Conservation (phyloP, 2,888 invertebrate species). For the Perizoma flavofasciatum region DNA sequence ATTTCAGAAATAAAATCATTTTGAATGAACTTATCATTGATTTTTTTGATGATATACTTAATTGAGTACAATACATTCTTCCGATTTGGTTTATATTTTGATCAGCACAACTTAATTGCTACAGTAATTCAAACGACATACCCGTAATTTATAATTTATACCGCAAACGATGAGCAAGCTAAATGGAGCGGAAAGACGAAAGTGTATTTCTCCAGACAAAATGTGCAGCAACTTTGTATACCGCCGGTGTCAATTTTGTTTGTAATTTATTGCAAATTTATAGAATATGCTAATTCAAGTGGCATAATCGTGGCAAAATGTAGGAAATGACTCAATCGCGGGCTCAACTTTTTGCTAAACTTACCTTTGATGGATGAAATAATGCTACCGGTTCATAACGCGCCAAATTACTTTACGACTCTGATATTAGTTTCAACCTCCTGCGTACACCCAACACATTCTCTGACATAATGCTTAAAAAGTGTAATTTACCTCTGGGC, state of each 20-base stretch:
- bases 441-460: not conserved
- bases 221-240: constrained; percentile 5
- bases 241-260: not conserved
- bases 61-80: too few relatives aligned
- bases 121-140: constrained; percentile 9
- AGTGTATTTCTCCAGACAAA: constrained; percentile 20
- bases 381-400: constrained; percentile 12
- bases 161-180: constrained; percentile 21
- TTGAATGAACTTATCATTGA: too few relatives aligned
- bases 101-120: not conserved
- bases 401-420: not conserved
- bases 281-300: constrained; percentile 16
- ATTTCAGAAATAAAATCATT: too few relatives aligned
- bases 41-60: too few relatives aligned
- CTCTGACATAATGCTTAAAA: too few relatives aligned
- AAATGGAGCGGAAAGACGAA: constrained; percentile 33
- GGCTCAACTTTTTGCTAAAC: constrained; percentile 14
- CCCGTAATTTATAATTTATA: constrained; percentile 22
- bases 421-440: not conserved
- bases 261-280: constrained; percentile 19
- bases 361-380: constrained; percentile 9
- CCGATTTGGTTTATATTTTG: too few relatives aligned
- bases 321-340: constrained; percentile 26
- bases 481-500: too few relatives aligned
- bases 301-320: constrained; percentile 28